A percentile compares a stretch with the other conserved stretches of the same genome.
These are phyloP conservation scores for Apeira syringaria DNA, from an alignment of 2,888 invertebrate species.

Conservation along the genomic window DNA sequence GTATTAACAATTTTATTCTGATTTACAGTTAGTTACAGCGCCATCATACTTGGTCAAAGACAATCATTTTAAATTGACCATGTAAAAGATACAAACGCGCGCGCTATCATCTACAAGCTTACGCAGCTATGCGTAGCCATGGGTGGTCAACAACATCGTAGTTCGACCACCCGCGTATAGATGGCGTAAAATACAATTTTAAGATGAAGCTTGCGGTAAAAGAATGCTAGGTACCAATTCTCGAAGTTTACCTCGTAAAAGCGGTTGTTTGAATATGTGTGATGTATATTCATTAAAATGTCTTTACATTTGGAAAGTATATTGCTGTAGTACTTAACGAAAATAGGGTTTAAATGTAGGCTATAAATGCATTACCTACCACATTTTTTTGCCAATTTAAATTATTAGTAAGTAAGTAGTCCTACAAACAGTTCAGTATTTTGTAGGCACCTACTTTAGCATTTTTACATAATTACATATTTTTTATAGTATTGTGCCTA, in stretches of 20 bases:
- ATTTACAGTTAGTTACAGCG: too few species aligned
- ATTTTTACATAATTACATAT: too few species aligned
- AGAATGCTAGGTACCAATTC: slow-evolving; percentile 8
- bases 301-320: background rate
- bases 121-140: slow-evolving; percentile 28
- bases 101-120: slow-evolving; percentile 10
- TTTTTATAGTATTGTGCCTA: too few species aligned
- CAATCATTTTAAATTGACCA: slow-evolving; percentile 6
- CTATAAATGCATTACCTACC: too few species aligned
- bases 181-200: slow-evolving; percentile 48
- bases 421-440: too few species aligned
- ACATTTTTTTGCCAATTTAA: too few species aligned
- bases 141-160: slow-evolving; percentile 49
- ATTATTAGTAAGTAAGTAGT: too few species aligned
- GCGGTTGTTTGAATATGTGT: slow-evolving; percentile 23
- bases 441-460: too few species aligned
- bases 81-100: slow-evolving; percentile 30
- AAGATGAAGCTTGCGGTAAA: slow-evolving; percentile 11
- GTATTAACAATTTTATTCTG: too few species aligned
- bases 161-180: slow-evolving; percentile 57
- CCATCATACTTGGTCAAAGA: slow-evolving; percentile 1
- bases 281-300: slow-evolving; percentile 3
- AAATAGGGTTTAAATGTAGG: too few species aligned
- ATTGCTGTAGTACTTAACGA: background rate
- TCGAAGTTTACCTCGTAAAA: slow-evolving; percentile 11